Base-by-base conservation (phyloP, 2,888 invertebrate species). In the Deroplatys truncata region DNA sequence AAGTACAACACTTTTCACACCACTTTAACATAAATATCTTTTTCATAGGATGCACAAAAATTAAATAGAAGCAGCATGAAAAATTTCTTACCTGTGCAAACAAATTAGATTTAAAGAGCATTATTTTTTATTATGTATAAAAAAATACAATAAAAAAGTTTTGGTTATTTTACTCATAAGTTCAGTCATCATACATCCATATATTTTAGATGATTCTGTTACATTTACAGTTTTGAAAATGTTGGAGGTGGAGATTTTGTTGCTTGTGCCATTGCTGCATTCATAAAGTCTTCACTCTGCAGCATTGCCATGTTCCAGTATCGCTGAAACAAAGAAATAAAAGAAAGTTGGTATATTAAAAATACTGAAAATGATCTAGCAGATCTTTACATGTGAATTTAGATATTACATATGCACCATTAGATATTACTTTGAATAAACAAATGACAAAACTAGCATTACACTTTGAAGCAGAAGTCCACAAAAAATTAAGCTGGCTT, bases 211-310 rank as follows among this genome's bases (percentile, higher is more conserved):
- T 86, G 43, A 9, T 25, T 31, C 28, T 7, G 85, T 29, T 85
- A 31, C 35, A 25, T 72, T 89, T 87, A 91, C 56, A 91, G 95
- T 92, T 99, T 98, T 35, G 98, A 96, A 93, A 97, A 99, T 0
- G 98, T 96, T 88, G 93, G 93, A 91, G 95, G 94, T 88, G 96
- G 94, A 56, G 95, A 95, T 93, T 98, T 98, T 0, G 96, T 96
- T 28, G 96, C 95, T 91, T 95, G 95, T 2, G 98, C 97, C 92
- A 96, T 95, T 0, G 96, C 96, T 0, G 98, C 96, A 92, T 97
- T 97, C 85, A 96, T 93, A 88, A 98, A 95, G 92, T 99, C 99
- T 93, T 98, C 98, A 91, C 98, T 98, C 93, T 98, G 98, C 29
- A 99, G 94, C 95, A 97, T 97, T n/a, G 95, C 93, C 93, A 97